These are phyloP conservation scores for Eutolmus rufibarbis DNA, from an alignment of 2,888 invertebrate genomes.

Conservation along the genomic window DNA sequence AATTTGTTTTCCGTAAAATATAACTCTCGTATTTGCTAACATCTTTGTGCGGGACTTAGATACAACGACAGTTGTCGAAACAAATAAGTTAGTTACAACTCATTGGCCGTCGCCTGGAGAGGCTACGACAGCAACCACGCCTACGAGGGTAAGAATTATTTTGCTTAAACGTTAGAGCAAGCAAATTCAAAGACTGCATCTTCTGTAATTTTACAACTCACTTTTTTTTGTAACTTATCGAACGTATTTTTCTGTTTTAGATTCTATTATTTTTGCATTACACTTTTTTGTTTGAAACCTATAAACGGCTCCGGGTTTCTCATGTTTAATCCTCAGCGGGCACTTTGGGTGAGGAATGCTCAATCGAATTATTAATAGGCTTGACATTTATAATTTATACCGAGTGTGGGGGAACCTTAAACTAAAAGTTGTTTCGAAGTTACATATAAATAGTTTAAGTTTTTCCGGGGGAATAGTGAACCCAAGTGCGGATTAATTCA, in stretches of 20 bases:
- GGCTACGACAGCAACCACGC: slow-evolving; percentile 42
- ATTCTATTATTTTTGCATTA: background rate
- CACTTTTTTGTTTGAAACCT: background rate
- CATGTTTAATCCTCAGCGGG: background rate
- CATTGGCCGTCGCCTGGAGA: slow-evolving; percentile 47
- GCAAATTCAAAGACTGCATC: background rate
- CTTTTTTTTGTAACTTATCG: background rate
- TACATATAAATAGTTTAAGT: too few relatives aligned
- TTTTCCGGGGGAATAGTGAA: too few relatives aligned
- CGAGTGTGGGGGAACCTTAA: too few relatives aligned
- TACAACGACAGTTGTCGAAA: slow-evolving; percentile 47
- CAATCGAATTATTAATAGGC: too few relatives aligned
- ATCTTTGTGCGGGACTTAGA: slow-evolving; percentile 25
- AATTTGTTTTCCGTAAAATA: background rate
- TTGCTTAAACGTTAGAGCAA: background rate
- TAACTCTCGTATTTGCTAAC: background rate
- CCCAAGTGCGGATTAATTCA: too few relatives aligned
- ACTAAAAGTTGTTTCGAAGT: too few relatives aligned
- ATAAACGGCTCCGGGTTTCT: background rate
- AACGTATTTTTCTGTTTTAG: background rate
- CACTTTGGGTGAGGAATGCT: too few relatives aligned
- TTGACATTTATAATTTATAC: too few relatives aligned
- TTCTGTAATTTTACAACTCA: background rate
- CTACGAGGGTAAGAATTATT: slow-evolving; percentile 48
- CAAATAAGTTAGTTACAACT: slow-evolving; percentile 47